A percentile compares a stretch with the other conserved stretches of the same genome.
These are phyloP conservation scores for Tetramorium alpestre DNA, from an alignment of 1,140 invertebrate genomes.

Conservation along the genomic window DNA sequence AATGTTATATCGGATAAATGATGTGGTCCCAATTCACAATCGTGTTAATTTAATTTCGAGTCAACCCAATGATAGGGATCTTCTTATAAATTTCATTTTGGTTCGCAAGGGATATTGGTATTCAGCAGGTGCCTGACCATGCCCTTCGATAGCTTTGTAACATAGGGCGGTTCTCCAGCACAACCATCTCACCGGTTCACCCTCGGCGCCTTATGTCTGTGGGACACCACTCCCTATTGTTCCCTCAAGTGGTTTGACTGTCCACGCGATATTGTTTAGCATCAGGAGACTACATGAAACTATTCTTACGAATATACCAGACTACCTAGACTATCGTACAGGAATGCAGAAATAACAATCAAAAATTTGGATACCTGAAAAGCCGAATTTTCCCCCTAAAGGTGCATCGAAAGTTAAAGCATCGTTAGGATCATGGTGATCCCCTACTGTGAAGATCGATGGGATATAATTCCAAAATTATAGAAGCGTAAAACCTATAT, in stretches of 20 bases:
- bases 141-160: constrained; percentile 75
- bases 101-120: constrained; percentile 56
- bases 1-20: background rate
- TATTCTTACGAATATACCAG: background rate
- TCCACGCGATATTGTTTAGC: constrained; percentile 76
- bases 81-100: constrained; percentile 53
- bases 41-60: background rate
- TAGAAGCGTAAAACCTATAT: background rate
- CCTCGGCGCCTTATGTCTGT: constrained; percentile 46
- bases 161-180: constrained; percentile 46
- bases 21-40: background rate
- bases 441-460: background rate
- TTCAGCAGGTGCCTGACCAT: constrained; percentile 78
- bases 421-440: constrained; percentile 3
- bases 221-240: constrained; percentile 71
- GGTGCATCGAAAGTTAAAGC: constrained; percentile 18
- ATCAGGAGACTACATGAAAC: constrained; percentile 28
- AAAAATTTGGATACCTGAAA: constrained; percentile 50
- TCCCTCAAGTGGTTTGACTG: constrained; percentile 79
- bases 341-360: constrained; percentile 72
- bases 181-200: constrained; percentile 26
- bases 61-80: background rate
- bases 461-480: background rate
- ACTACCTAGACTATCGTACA: constrained; percentile 32
- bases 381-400: background rate